Base-by-base conservation (phyloP, 2,888 invertebrate species). In the Buathra laborator region DNA sequence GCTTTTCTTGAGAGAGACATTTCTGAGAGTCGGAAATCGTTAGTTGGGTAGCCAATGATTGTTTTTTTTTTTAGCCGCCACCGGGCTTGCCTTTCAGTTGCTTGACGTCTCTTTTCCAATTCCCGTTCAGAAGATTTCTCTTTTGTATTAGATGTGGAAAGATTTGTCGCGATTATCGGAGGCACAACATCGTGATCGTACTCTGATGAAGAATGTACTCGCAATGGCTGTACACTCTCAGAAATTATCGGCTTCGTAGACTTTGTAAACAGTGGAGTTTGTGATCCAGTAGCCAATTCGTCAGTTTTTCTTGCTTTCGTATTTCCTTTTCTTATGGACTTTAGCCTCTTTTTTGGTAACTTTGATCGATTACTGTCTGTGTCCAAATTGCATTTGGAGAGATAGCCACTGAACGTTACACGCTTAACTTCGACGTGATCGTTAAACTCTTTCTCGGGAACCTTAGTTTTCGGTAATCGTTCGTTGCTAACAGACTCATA, bases 401-500 rank as follows among this genome's bases (percentile, higher is more conserved):
- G 19, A 56, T 56, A 56, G 3, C 24, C 56, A 5, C 16, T 19
- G 10, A 56, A 56, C 19, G 56, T 56, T 6, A 56, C 24, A 56
- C 56, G 56, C 24, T 56, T 56, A 56, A 9, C 56, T 56, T 56
- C 19, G 10, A 24, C 24, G 24, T 56, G 16, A 10, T 56, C 24
- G 10, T 56, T 10, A 6, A 24, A 56, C n/a, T 56, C 16, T 9
- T 24, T 53, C 10, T 24, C 10, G 9, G 3, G 16, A 32, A 10
- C 51, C 32, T 70, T 51, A n/a, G n/a, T 51, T 51, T 7, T 70
- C 44, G 51, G 19, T 10, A 32, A 70, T 32, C 32, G 32, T 70
- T 29, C 29, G 32, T 6, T 70, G 44, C 32, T 14, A 19, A 19
- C 19, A 67, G 3, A 46, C 19, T 67, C 14, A 12, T 67, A 29